phyloP scores from a whole-genome alignment of 2,797 vertebrate species.

The Manis crassicaudata region DNA sequence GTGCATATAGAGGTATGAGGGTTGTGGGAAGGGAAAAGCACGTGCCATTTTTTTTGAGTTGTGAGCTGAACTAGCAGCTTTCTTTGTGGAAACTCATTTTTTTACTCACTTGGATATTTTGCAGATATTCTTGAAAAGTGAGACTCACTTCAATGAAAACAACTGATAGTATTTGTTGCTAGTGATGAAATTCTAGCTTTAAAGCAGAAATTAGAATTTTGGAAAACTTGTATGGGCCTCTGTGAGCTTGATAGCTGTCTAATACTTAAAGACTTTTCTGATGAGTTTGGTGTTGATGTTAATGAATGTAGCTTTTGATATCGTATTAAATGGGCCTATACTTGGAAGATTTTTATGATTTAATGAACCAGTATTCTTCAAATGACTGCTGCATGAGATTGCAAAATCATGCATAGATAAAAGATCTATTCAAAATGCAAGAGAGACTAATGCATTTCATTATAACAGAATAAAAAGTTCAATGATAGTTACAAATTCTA shows the following conservation, averaged over 20 bases:
- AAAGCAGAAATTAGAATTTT: slow-evolving; percentile 24
- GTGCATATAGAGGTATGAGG: background rate
- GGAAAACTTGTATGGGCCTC: background rate
- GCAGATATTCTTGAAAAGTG: background rate
- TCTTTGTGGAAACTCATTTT: background rate
- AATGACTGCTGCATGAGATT: background rate
- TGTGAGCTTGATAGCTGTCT: background rate
- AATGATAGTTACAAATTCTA: background rate
- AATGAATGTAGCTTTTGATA: background rate
- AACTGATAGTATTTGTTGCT: background rate
- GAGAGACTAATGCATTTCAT: background rate
- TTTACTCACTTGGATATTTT: background rate
- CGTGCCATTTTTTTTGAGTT: background rate
- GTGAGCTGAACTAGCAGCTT: background rate
- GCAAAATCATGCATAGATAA: background rate
- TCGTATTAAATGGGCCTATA: background rate
- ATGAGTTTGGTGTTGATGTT: background rate
- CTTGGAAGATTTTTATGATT: background rate
- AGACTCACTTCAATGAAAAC: background rate
- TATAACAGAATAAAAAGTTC: background rate
- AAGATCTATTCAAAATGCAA: background rate
- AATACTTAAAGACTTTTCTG: background rate
- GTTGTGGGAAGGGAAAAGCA: background rate
- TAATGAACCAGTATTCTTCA: background rate
- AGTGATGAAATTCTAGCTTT: background rate